Conservation (phyloP, 2,888 invertebrate genomes). For the Hydriomena furcata region DNA sequence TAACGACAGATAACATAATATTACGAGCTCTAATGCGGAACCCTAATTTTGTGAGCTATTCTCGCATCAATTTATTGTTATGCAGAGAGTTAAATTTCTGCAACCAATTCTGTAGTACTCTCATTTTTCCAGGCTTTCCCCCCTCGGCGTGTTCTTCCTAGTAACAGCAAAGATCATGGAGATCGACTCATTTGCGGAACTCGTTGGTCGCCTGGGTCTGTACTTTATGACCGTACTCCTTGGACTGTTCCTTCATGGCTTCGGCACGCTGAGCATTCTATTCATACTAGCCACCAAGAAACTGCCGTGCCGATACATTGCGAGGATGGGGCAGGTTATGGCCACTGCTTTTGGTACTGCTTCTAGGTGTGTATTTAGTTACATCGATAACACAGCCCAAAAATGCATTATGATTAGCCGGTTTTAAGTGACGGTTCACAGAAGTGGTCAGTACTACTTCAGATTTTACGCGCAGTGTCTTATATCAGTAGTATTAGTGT, state of each 20-base stretch:
- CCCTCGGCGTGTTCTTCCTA: constrained; percentile 94
- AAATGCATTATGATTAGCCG: too few relatives aligned
- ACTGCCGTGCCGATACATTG: constrained; percentile 92
- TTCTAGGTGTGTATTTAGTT: too few relatives aligned
- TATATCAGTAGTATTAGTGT: too few relatives aligned
- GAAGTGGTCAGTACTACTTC: too few relatives aligned
- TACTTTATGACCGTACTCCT: constrained; percentile 96
- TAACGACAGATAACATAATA: too few relatives aligned
- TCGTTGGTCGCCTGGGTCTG: constrained; percentile 94
- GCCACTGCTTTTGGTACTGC: constrained; percentile 98
- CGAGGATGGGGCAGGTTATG: constrained; percentile 94
- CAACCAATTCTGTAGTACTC: neutral
- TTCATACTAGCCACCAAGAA: constrained; percentile 92
- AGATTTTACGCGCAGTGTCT: too few relatives aligned
- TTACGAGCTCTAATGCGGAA: too few relatives aligned
- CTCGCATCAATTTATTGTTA: too few relatives aligned
- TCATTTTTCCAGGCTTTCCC: constrained; percentile 88
- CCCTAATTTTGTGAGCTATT: too few relatives aligned
- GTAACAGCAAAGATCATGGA: constrained; percentile 96
- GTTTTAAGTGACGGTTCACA: too few relatives aligned
- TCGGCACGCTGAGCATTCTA: constrained; percentile 93
- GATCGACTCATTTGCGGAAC: constrained; percentile 92
- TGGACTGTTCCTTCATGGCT: constrained; percentile 96
- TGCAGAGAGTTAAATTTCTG: too few relatives aligned
- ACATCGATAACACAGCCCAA: too few relatives aligned